phyloP scores from a whole-genome alignment of 2,888 invertebrate species.

The Pandemis heparana region DNA sequence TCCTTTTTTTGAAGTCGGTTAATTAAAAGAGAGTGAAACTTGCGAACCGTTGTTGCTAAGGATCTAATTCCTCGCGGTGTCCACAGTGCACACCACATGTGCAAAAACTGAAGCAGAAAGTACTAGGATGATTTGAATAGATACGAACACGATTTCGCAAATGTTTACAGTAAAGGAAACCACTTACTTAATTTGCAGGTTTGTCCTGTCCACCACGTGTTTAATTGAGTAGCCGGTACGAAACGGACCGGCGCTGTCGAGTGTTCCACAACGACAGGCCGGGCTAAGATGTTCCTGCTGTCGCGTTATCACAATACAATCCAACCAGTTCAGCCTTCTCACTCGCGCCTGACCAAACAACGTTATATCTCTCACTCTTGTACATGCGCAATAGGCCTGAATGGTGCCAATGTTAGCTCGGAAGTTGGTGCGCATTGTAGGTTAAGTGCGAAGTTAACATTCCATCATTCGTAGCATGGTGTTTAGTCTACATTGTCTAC shows the following conservation, averaged over 20 bases:
- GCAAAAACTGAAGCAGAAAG: neutral
- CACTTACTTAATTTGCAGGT: conserved; percentile 71
- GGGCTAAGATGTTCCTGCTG: conserved; percentile 31
- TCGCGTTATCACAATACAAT: conserved; percentile 27
- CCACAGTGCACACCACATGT: neutral
- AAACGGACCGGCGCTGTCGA: conserved; percentile 72
- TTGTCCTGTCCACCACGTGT: conserved; percentile 76
- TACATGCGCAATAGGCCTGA: conserved; percentile 22
- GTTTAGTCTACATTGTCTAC: neutral
- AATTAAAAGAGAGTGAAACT: neutral
- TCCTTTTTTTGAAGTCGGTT: too few species aligned
- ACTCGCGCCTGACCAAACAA: conserved; percentile 1
- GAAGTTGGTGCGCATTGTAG: conserved; percentile 48
- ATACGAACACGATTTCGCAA: neutral
- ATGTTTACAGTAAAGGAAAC: conserved; percentile 32
- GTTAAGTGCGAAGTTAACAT: conserved; percentile 38
- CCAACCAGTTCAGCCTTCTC: conserved; percentile 33
- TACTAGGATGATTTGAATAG: neutral
- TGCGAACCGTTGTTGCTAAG: neutral
- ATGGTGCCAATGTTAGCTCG: conserved; percentile 17
- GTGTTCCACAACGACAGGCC: conserved; percentile 76
- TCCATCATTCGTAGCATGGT: conserved; percentile 14
- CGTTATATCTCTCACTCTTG: conserved; percentile 18
- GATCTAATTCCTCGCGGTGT: neutral
- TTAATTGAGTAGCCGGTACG: conserved; percentile 53